These are phyloP conservation scores for Turritopsis dohrnii DNA, from an alignment of 30 jellyfish, hydroid and myxozoan genomes.

Conservation along the genomic window DNA sequence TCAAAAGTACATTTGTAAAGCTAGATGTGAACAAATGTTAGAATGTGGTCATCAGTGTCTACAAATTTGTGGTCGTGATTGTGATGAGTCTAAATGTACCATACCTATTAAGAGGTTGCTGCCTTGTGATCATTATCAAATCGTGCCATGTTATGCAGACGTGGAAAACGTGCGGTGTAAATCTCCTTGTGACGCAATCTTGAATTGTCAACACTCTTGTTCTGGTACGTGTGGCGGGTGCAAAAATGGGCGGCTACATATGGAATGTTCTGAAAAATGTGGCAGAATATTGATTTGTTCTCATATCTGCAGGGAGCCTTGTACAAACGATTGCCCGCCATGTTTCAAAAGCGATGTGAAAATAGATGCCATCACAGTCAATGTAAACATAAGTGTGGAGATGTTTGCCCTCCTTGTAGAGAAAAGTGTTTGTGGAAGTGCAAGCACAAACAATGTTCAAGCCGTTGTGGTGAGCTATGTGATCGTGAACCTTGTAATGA, in stretches of 20 bases:
- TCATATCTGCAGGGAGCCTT: too few relatives aligned
- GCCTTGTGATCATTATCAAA: slow-evolving; percentile 34
- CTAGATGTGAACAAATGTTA: not conserved
- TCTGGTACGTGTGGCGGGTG: too few relatives aligned
- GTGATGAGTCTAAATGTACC: too few relatives aligned
- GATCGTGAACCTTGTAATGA: too few relatives aligned
- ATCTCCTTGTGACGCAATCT: slow-evolving; percentile 27
- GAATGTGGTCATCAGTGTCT: too few relatives aligned
- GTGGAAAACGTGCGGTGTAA: slow-evolving; percentile 23
- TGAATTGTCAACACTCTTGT: slow-evolving; percentile 64
- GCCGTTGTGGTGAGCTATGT: slow-evolving; percentile 47
- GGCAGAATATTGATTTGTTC: too few relatives aligned
- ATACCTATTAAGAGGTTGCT: not conserved
- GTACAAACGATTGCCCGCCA: too few relatives aligned
- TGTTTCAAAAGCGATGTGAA: too few relatives aligned
- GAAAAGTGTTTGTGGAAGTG: slow-evolving; percentile 19
- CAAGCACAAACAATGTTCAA: slow-evolving; percentile 25
- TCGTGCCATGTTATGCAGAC: slow-evolving; percentile 23
- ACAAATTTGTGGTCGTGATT: too few relatives aligned
- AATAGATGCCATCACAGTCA: too few relatives aligned
- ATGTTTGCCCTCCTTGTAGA: slow-evolving; percentile 54
- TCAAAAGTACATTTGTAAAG: not conserved
- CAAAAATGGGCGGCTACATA: too few relatives aligned
- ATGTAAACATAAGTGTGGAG: slow-evolving; percentile 36
- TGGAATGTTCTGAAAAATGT: too few relatives aligned